Evolutionary conservation across 2,113 vertebrate genomes (phyloP), one percentile per base, ranked within the genome.

Genomic region (Salvator merianae): DNA sequence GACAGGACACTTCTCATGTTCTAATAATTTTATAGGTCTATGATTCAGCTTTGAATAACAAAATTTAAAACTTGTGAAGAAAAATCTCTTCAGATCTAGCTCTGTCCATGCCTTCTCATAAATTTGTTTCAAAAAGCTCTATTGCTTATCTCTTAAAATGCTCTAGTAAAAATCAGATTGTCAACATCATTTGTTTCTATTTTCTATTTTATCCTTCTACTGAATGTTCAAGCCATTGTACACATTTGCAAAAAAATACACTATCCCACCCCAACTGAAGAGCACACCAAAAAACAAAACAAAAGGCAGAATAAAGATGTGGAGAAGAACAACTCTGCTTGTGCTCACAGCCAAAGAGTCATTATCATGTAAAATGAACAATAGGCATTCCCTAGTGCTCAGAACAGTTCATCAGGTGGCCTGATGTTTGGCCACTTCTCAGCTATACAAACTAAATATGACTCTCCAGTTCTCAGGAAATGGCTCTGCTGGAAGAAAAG

Each of bases 91-190:
- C 47, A 22, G 5, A 32, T 36, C 47, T 26, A 30, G 76, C 78
- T 87, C 50, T 82, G 75, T 50, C 74, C 84, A 76, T 82, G 85
- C 81, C 26, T 79, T n/a, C 59, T 73, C 80, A 70, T 32, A n/a
- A 79, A 50, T 26, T 2, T n/a, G 47, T 47, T 1, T 0, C 0
- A 55, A 18, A 30, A 81, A 40, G 28, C 9, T 14, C 36, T 3
- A 20, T 2, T 8, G 1, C 69, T 59, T 9, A 63, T 30, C 20
- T 71, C 0, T 0, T 50, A 63, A 66, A 63, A 81, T 0, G 0
- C 36, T 1, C 66, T 55, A 0, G 0, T n/a, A 20, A 13, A 1
- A 77, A 85, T 30, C 28, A 47, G 10, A 55, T 18, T 0, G 1
- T 81, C 13, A 74, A 7, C 26, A 74, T 40, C 28, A 43, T 30